Evolutionary conservation across 1,140 invertebrate species (phyloP), one percentile per base, ranked within the genome.

Genomic region (Pantala flavescens): DNA sequence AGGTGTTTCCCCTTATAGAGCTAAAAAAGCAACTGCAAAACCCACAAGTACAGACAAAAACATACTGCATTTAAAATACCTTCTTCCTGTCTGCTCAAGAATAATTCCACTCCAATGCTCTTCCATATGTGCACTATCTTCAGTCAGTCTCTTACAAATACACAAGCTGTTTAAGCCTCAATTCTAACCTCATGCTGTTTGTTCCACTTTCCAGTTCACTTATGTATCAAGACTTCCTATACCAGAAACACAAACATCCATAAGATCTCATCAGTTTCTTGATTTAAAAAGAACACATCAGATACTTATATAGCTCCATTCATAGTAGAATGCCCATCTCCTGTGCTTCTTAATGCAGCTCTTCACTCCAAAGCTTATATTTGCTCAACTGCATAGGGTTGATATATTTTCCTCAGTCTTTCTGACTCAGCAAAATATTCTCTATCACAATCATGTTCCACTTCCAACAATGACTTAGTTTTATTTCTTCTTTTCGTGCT

Each of bases 381-480:
- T 3, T 63, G n/a, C 49, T 63, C 16, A 21, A 21, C 49, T 63
- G 14, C n/a, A 16, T 63, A 7, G n/a, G 49, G 49, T 63, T 63
- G 12, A 63, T 63, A 19, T 63, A 7, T 7, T 63, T 19, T 63
- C n/a, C 49, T 63, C 49, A 63, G 49, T 63, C 49, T 19, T 63
- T 19, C 49, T 63, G 49, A 63, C 49, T 63, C 28, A 36, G 49
- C 49, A 63, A 63, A 63, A 36, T 36, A 63, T 7, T 21, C 49
- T 63, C 49, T 63, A 63, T 63, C 49, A 63, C 49, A 63, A 7
- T 63, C 49, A 7, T 19, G 14, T 19, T 63, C 49, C 49, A 63
- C 49, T 19, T 63, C 49, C 49, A 63, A 63, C 49, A 63, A 63
- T 63, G 49, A 63, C 49, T 63, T 63, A 63, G 49, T 63, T 63